Evolutionary conservation across 2,797 vertebrate species (phyloP), one percentile per base, ranked within the genome.

Genomic region (Trachurus trachurus): DNA sequence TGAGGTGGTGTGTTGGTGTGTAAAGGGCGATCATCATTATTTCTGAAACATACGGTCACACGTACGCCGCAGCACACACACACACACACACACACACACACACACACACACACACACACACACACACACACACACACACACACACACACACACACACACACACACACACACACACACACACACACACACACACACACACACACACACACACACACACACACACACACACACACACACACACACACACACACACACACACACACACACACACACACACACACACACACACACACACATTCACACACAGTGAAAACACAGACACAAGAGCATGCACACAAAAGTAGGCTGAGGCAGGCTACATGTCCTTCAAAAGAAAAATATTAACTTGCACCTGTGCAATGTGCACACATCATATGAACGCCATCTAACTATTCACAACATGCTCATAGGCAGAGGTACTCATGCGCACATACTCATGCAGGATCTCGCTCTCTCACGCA

Each of bases 1-100:
- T 83, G 89, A 91, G 90, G 90, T 89, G 90, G 59, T 89, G 84
- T 81, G 85, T 91, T 87, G 86, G 84, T 83, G 88, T 74, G 78
- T 92, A 90, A 92, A 90, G 88, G 89, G 89, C 42, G 69, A 74
- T 90, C 67, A 29, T 78, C n/a, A 77, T 84, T 76, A 86, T 80
- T 82, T 82, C 63, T 57, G 54, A 80, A 74, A 84, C 66, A 78
- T 49, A 70, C 47, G 6, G 15, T 49, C 61, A 65, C 61, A 73
- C 72, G 71, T 58, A 66, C 80, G 62, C 71, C 47, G 40, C 29
- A 34, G 16, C 71, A 63, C 74, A 61, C 40, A 39, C 75, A 58
- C 67, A 17, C 53, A 0, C 72, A 26, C 74, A 42, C 5, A 4
- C 31, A 34, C 31, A 4, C 56, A 64, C 15, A 74, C 19, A 83